phyloP scores from a whole-genome alignment of 2,888 invertebrate genomes.

The Epiblema foenella region DNA sequence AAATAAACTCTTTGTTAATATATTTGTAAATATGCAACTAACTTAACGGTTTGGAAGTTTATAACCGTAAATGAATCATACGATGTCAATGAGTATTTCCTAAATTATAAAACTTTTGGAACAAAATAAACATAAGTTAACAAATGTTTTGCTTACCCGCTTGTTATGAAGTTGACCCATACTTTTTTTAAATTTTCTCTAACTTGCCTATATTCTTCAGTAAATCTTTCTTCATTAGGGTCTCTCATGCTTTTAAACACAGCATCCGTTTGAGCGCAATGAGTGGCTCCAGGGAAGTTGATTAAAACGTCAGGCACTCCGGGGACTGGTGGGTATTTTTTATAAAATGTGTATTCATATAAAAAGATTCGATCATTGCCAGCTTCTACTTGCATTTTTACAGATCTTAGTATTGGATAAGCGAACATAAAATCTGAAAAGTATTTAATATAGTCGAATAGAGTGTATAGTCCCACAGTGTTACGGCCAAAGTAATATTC shows the following conservation, averaged over 20 bases:
- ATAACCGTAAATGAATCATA: no score
- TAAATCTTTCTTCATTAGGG: background rate
- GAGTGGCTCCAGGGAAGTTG: constrained; percentile 13
- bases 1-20: no score
- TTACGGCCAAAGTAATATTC: constrained; percentile 12
- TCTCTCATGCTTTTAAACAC: background rate
- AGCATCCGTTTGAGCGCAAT: constrained; percentile 17
- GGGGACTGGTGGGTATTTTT: background rate
- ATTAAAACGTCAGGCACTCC: constrained; percentile 9
- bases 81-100: no score
- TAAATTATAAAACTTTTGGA: background rate
- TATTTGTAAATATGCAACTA: no score
- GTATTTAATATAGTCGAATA: constrained; percentile 14
- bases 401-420: constrained; percentile 7
- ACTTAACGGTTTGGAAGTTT: no score
- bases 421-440: constrained; percentile 11
- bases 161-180: constrained; percentile 20
- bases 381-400: constrained; percentile 6
- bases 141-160: background rate
- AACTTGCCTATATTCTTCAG: constrained; percentile 18
- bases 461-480: constrained; percentile 2
- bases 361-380: constrained; percentile 10
- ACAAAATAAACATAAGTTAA: background rate
- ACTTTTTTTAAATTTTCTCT: constrained; percentile 5
- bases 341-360: constrained; percentile 11